A percentile compares a stretch with the other conserved stretches of the same genome.
These are phyloP conservation scores for Oryzaephilus surinamensis DNA, from an alignment of 1,140 invertebrate genomes.

Conservation along the genomic window DNA sequence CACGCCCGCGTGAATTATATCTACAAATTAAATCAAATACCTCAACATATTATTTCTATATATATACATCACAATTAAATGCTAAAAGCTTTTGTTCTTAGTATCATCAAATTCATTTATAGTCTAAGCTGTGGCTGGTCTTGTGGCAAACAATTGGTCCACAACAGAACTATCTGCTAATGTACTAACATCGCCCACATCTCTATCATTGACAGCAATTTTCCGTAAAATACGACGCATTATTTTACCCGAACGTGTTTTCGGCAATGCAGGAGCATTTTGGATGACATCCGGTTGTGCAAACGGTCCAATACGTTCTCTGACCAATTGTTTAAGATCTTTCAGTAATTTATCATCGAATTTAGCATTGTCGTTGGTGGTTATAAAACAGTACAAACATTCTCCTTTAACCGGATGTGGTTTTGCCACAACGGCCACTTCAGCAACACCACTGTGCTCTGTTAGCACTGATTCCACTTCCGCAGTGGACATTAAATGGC, in stretches of 20 bases:
- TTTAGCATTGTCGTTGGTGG: slow-evolving; percentile 62
- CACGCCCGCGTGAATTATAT: too few relatives aligned
- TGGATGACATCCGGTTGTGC: slow-evolving; percentile 93
- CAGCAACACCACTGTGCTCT: slow-evolving; percentile 72
- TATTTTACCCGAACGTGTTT: slow-evolving; percentile 96
- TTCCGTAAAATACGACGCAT: slow-evolving; percentile 92
- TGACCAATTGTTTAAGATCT: slow-evolving; percentile 73
- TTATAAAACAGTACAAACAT: slow-evolving; percentile 93
- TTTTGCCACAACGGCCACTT: slow-evolving; percentile 90
- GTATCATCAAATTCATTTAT: too few relatives aligned
- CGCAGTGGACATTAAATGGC: slow-evolving; percentile 93
- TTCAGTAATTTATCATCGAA: slow-evolving; percentile 60
- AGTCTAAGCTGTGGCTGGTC: slow-evolving; percentile 39
- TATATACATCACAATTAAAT: too few relatives aligned
- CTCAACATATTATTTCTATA: too few relatives aligned
- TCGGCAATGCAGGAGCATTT: slow-evolving; percentile 83
- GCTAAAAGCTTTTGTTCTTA: too few relatives aligned
- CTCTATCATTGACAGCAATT: slow-evolving; percentile 75
- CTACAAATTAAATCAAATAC: too few relatives aligned
- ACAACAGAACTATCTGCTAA: slow-evolving; percentile 82
- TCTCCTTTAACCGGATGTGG: slow-evolving; percentile 92
- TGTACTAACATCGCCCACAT: slow-evolving; percentile 89
- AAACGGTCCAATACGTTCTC: slow-evolving; percentile 90
- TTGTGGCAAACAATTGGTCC: slow-evolving; percentile 62
- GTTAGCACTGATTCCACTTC: slow-evolving; percentile 88